Percentiles rank a stretch among this genome's conserved stretches.
phyloP scores from a whole-genome alignment of 2,113 vertebrate genomes.

The Semicossyphus pulcher region DNA sequence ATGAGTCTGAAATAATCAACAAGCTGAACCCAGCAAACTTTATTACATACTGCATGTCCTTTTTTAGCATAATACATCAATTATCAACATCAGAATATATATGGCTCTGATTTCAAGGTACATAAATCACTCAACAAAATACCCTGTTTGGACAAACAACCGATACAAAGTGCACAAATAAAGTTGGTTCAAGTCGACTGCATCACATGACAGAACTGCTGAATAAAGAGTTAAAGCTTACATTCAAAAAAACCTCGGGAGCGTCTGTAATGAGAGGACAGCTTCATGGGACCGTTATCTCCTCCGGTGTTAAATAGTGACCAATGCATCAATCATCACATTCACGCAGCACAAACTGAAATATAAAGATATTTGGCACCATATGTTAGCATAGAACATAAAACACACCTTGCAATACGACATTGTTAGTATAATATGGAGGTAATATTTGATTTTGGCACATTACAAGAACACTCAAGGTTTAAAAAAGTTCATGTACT shows the following conservation, averaged over 20 bases:
- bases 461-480: slow-evolving; percentile 61
- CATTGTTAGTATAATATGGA: slow-evolving; percentile 59
- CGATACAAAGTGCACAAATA: slow-evolving; percentile 76
- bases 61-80: slow-evolving; percentile 65
- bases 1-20: background rate
- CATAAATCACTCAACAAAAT: slow-evolving; percentile 70
- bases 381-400: slow-evolving; percentile 76
- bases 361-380: slow-evolving; percentile 78
- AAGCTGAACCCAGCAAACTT: slow-evolving; percentile 60
- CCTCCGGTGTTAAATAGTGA: slow-evolving; percentile 34
- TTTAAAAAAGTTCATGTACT: slow-evolving; percentile 56
- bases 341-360: slow-evolving; percentile 28
- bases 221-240: slow-evolving; percentile 64
- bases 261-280: slow-evolving; percentile 41
- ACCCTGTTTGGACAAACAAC: slow-evolving; percentile 75
- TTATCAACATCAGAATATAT: slow-evolving; percentile 71
- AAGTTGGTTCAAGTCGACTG: slow-evolving; percentile 61
- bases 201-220: slow-evolving; percentile 61
- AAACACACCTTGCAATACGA: slow-evolving; percentile 68
- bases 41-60: slow-evolving; percentile 77
- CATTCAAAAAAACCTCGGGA: slow-evolving; percentile 71
- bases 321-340: slow-evolving; percentile 44
- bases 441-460: slow-evolving; percentile 77
- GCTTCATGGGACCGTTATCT: slow-evolving; percentile 33
- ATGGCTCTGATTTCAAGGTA: slow-evolving; percentile 75